Base-by-base conservation (phyloP, 2,888 invertebrate species). In the Dolomedes plantarius region DNA sequence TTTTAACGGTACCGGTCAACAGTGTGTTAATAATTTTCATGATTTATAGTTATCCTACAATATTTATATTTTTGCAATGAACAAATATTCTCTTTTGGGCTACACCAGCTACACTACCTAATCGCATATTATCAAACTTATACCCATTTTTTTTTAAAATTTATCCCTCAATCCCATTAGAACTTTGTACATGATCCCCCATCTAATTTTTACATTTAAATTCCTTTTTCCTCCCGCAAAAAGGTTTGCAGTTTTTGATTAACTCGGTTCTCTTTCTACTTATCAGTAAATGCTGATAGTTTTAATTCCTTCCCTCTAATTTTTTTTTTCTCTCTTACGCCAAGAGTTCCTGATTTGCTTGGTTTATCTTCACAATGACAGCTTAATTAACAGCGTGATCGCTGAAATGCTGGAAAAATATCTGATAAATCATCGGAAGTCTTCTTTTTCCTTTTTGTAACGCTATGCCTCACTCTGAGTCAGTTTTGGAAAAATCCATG, bases 341-440 rank as follows among this genome's bases (percentile, higher is more conserved):
- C 2, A 6, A 23, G 11, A 56, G 56, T 56, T 36, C 56, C 41
- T 13, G 41, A 46, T 46, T 46, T 56, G 56, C 19, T 56, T 23
- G 23, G 56, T 56, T 56, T 86, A 86, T 86, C 86, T 86, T 71
- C 27, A 36, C 75, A 80, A 71, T 86, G 86, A 86, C 86, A 86
- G 76, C 72, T 86, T 86, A 80, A 86, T 86, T 86, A 86, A 86
- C 78, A 76, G 56, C 80, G 72, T 80, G 79, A 80, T 79, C 39
- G 73, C 16, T 1, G 56, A 50, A 56, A 56, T 11, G 16, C 5
- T 23, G n/a, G 56, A 56, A 23, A 56, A 64, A 73, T 79, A 86
- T 86, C 85, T 86, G 85, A 86, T 86, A 79, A 85, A 77, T 56
- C 23, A 3, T 23, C 19, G 16, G 56, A 56, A 46, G 16, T 3